Evolutionary conservation across 2,113 vertebrate species (phyloP).

Genomic region (Patagioenas fasciata): DNA sequence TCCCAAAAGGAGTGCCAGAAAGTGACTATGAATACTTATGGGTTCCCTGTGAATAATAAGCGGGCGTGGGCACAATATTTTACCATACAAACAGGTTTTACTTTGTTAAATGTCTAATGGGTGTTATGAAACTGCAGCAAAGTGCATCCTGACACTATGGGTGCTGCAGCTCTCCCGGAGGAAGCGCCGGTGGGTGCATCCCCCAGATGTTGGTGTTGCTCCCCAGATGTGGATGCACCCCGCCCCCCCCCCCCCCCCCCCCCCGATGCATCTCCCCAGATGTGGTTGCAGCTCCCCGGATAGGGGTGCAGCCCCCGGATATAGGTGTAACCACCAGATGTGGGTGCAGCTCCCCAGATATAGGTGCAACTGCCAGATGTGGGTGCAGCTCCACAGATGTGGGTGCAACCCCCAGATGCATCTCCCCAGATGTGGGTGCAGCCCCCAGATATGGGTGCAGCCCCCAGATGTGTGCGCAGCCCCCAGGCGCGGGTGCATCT

Average conservation of each 20-base stretch:
- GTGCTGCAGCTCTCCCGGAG: background rate
- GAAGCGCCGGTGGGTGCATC: background rate
- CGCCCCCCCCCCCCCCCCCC: no score
- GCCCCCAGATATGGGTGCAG: no score
- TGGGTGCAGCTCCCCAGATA: no score
- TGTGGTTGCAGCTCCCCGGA: no score
- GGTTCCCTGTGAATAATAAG: background rate
- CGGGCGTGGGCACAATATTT: accelerated
- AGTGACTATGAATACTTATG: accelerated
- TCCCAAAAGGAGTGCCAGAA: background rate
- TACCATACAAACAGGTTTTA: background rate
- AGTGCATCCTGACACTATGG: accelerated
- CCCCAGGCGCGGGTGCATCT: no score
- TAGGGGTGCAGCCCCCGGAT: background rate
- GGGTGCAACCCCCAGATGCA: no score
- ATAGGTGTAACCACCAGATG: no score
- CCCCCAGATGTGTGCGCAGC: no score
- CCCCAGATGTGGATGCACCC: background rate
- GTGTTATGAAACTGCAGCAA: background rate
- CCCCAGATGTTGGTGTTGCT: background rate
- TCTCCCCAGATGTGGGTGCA: no score
- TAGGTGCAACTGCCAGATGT: no score
- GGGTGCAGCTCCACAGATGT: no score
- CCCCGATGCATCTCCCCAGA: no score
- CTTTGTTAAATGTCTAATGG: background rate